Evolutionary conservation across 2,113 vertebrate species (phyloP).

Genomic region (Etheostoma spectabile): DNA sequence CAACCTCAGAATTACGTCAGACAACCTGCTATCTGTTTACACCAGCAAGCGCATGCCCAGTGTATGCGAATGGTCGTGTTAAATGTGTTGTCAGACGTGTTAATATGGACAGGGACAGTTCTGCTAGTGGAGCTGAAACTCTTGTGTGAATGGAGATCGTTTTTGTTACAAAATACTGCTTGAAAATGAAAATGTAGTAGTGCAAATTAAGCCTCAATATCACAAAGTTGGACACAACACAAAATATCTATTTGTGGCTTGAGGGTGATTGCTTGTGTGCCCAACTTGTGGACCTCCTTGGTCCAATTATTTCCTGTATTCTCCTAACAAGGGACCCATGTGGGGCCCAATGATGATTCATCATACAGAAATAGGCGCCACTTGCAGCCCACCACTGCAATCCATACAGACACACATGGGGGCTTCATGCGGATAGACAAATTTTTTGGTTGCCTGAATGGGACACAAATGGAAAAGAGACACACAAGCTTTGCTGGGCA

Average conservation of each 20-base stretch:
- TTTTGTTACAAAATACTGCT: too few relatives aligned
- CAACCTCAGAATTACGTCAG: too few relatives aligned
- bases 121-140: too few relatives aligned
- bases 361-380: background rate
- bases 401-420: constrained; percentile 3
- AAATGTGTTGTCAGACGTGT: too few relatives aligned
- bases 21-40: too few relatives aligned
- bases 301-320: constrained; percentile 2
- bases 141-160: too few relatives aligned
- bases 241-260: background rate
- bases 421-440: background rate
- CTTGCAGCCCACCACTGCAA: too few relatives aligned
- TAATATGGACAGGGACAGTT: too few relatives aligned
- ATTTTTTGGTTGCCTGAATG: background rate
- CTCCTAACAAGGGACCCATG: background rate
- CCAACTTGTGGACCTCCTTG: background rate
- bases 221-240: too few relatives aligned
- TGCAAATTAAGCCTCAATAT: background rate
- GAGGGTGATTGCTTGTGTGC: background rate
- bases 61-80: too few relatives aligned
- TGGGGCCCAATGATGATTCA: background rate
- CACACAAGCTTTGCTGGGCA: background rate
- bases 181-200: too few relatives aligned
- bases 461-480: background rate
- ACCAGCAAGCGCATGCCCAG: too few relatives aligned